phyloP scores from a whole-genome alignment of 2,888 invertebrate species.

The Portevinia maculata region DNA sequence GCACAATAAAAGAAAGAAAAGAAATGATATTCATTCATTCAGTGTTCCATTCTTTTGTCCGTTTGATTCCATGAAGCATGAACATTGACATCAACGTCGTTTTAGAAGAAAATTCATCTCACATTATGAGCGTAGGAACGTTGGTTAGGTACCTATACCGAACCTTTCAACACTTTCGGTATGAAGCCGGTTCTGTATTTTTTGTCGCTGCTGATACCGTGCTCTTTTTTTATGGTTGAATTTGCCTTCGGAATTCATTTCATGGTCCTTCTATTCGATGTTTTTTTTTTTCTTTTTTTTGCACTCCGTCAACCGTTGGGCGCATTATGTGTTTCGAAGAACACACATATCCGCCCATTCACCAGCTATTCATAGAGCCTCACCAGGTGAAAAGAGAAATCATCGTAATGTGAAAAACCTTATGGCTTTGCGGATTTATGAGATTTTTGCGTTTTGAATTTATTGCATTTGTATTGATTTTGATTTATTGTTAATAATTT shows the following conservation, averaged over 20 bases:
- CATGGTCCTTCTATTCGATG: constrained; percentile 54
- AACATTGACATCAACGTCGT: constrained; percentile 31
- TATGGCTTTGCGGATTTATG: constrained; percentile 70
- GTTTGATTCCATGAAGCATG: constrained; percentile 22
- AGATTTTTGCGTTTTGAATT: constrained; percentile 70
- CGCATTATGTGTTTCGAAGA: constrained; percentile 32
- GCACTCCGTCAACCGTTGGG: constrained; percentile 23
- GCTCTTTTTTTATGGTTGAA: constrained; percentile 51
- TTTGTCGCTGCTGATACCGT: constrained; percentile 5
- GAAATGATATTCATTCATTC: constrained; percentile 56
- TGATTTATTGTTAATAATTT: constrained; percentile 31
- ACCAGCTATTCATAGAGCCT: constrained; percentile 35
- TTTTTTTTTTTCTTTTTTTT: constrained; percentile 19
- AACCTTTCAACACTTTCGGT: too few relatives aligned
- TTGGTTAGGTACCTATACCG: too few relatives aligned
- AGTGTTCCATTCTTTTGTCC: constrained; percentile 48
- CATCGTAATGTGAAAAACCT: constrained; percentile 62
- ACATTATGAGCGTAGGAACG: neutral
- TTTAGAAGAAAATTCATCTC: constrained; percentile 3
- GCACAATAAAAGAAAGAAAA: constrained; percentile 34
- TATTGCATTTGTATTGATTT: constrained; percentile 73
- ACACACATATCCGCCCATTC: neutral
- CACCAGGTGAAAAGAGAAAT: constrained; percentile 41
- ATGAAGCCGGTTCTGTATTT: neutral
- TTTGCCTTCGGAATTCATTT: constrained; percentile 64